These are phyloP conservation scores for Halocaridina rubra DNA, from an alignment of 2,888 invertebrate genomes.

Conservation along the genomic window DNA sequence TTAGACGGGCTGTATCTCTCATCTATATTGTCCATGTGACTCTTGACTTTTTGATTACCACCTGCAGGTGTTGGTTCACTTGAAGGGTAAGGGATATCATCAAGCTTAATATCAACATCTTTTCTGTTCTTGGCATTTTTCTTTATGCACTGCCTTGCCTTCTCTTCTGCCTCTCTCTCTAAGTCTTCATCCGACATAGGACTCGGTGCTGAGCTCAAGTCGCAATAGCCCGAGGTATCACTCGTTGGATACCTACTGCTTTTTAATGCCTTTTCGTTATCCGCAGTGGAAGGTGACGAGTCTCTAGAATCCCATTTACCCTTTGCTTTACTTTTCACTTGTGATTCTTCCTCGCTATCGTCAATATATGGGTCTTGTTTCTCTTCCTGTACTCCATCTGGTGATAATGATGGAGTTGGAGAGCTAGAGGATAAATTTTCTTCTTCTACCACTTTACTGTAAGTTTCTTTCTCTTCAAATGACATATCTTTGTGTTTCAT, in stretches of 20 bases:
- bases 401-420: no score
- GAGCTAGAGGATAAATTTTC: no score
- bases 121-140: neutral
- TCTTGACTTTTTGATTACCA: neutral
- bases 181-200: neutral
- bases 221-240: conserved; percentile 45
- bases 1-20: conserved; percentile 58
- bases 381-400: neutral
- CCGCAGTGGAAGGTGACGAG: no score
- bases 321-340: neutral
- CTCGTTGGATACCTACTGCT: conserved; percentile 1
- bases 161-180: neutral
- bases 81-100: conserved; percentile 44
- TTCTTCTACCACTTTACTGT: no score
- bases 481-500: neutral
- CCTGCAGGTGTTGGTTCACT: neutral
- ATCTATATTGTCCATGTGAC: neutral
- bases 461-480: no score
- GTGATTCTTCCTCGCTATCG: neutral
- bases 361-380: neutral
- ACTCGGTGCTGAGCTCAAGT: conserved; percentile 24
- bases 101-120: neutral
- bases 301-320: no score
- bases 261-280: neutral
- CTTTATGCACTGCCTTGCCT: neutral